phyloP scores from a whole-genome alignment of 2,113 vertebrate species.

The Apodemus speciosus region DNA sequence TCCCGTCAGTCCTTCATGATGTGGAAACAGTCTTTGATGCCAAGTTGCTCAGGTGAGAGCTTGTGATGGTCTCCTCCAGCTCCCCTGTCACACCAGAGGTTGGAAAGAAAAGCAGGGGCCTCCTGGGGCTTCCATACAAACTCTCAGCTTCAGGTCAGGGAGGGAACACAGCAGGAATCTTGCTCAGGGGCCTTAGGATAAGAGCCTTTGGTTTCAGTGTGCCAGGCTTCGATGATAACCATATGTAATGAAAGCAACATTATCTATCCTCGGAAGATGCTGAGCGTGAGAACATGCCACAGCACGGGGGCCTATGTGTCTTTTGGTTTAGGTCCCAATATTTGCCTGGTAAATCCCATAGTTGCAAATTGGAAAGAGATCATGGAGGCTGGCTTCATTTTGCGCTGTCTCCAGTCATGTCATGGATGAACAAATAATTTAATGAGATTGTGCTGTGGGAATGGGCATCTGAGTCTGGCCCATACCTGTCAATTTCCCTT shows the following conservation, averaged over 20 bases:
- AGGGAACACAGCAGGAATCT: accelerated
- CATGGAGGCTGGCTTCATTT: neutral
- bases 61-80: neutral
- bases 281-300: neutral
- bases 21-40: conserved; percentile 97
- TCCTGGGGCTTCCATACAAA: neutral
- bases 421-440: neutral
- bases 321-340: neutral
- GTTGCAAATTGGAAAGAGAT: neutral
- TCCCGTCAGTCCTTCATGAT: conserved; percentile 96
- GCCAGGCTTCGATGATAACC: neutral
- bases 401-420: neutral
- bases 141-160: neutral
- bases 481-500: neutral
- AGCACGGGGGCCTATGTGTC: neutral
- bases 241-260: neutral
- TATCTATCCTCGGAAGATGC: neutral
- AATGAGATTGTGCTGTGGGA: neutral
- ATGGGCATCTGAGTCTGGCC: neutral
- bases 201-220: neutral
- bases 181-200: neutral
- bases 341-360: neutral
- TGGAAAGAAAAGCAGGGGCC: neutral
- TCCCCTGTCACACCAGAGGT: neutral
- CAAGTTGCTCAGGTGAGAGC: conserved; percentile 93